Evolutionary conservation across 2,797 vertebrate species (phyloP), one percentile per base, ranked within the genome.

Genomic region (Argentina silus): DNA sequence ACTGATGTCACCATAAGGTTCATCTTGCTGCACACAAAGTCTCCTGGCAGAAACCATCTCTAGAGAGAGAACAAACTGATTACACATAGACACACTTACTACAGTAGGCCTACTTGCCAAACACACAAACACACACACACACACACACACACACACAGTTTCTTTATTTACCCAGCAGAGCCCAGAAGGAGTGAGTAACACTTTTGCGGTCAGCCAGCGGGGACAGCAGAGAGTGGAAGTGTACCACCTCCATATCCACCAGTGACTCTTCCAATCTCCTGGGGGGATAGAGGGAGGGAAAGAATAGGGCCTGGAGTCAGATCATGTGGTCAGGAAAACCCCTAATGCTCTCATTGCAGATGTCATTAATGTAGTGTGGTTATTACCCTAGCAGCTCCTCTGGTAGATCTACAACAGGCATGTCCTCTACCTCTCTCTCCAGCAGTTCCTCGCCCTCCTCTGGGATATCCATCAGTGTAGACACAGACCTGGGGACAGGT

Each of bases 391-490:
- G 21, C 2, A 60, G 45, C 3, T 60, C 50, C 64, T 76, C 78
- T 63, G 48, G 9, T 62, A 9, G 11, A 27, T 44, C 47, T 15
- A 61, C 74, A 44, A 73, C 53, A 1, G 78, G 69, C n/a, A 74
- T 48, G 60, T 61, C 77, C 7, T 17, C 67, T 11, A 64, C 42
- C 47, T 50, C 50, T 19, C 7, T 70, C 7, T 12, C 64, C 2
- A 0, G 21, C 7, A 51, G 67, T 53, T 50, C 50, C n/a, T 73
- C 50, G 10, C 73, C 45, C 55, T 80, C 84, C 78, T 93, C 93
- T 11, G 89, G 86, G 77, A 94, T 92, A 75, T 86, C 89, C 82
- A 78, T 82, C 72, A 93, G 73, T 0, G 12, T 44, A 0, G 75
- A 19, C 53, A 74, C 53, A 2, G 76, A 59, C 50, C 66, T 80